Evolutionary conservation across 1,140 invertebrate species (phyloP).

Genomic region (Bombus huntii): DNA sequence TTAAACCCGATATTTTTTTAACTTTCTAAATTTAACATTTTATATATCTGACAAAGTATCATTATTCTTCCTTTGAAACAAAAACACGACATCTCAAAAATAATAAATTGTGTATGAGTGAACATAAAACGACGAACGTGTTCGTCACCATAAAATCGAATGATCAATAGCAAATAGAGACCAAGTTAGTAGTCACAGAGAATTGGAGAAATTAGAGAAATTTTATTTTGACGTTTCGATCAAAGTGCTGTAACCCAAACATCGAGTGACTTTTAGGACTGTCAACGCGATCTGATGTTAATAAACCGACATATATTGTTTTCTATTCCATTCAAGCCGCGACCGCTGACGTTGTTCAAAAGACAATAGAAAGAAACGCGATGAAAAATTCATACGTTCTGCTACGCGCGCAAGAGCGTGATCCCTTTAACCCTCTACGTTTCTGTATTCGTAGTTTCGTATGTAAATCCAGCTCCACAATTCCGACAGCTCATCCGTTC

Average conservation of each 20-base stretch:
- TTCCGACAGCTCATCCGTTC: neutral
- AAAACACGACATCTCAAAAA: too few relatives aligned
- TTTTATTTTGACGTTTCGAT: neutral
- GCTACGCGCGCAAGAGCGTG: neutral
- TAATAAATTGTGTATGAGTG: neutral
- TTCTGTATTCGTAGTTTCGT: neutral
- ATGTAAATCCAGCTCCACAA: neutral
- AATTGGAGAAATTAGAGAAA: neutral
- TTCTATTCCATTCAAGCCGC: neutral
- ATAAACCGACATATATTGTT: neutral
- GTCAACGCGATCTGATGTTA: neutral
- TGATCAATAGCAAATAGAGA: too few relatives aligned
- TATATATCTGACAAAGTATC: too few relatives aligned
- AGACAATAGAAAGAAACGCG: neutral
- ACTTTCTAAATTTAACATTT: too few relatives aligned
- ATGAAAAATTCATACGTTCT: neutral
- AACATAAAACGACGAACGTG: neutral
- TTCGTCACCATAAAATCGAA: neutral
- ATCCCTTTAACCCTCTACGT: neutral
- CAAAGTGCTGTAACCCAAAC: neutral
- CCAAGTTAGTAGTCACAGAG: neutral
- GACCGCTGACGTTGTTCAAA: neutral
- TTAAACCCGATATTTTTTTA: too few relatives aligned
- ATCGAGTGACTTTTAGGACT: neutral
- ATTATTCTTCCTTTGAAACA: too few relatives aligned